Evolutionary conservation across 2,113 vertebrate species (phyloP), one percentile per base, ranked within the genome.

Genomic region (Silurus glanis): DNA sequence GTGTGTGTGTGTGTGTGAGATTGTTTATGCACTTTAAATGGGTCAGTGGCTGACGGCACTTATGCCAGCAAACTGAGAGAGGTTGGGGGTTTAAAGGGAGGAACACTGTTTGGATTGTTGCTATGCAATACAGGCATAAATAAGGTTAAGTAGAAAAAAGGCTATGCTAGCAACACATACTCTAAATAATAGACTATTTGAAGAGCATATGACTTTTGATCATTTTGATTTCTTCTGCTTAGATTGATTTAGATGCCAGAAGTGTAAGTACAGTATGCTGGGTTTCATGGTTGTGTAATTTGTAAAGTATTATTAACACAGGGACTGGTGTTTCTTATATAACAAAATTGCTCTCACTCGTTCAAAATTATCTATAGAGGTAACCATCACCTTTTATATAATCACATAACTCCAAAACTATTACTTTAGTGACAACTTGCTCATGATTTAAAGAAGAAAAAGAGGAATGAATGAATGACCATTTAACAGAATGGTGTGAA

Each of bases 41-140:
- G 87, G 78, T 91, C 90, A 89, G 89, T 87, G 82, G 72, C 64
- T 85, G 84, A 85, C 55, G n/a, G 37, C 61, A 28, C 59, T 89
- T 87, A 87, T 84, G 79, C 49, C 83, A 81, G 56, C 16, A 25
- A 16, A 13, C 28, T 21, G 58, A 87, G 61, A 66, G 61, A 62
- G 76, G 83, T 83, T 88, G 90, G 89, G 88, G 87, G 90, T 37
- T 74, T 74, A 75, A 78, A 25, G 12, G 85, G 72, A 66, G 75
- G 67, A 76, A 86, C 28, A 82, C 56, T 95, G 93, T 95, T 95
- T 91, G 92, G 91, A 75, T 61, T 87, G 93, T 94, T 93, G 91
- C 94, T 90, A 86, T 86, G 88, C 91, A 49, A 93, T 90, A 49
- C 80, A 85, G 83, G 88, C 55, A 90, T 90, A 93, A 94, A 95